Evolutionary conservation across 2,113 vertebrate genomes (phyloP), one percentile per base, ranked within the genome.

Genomic region (Dipodomys ordii): DNA sequence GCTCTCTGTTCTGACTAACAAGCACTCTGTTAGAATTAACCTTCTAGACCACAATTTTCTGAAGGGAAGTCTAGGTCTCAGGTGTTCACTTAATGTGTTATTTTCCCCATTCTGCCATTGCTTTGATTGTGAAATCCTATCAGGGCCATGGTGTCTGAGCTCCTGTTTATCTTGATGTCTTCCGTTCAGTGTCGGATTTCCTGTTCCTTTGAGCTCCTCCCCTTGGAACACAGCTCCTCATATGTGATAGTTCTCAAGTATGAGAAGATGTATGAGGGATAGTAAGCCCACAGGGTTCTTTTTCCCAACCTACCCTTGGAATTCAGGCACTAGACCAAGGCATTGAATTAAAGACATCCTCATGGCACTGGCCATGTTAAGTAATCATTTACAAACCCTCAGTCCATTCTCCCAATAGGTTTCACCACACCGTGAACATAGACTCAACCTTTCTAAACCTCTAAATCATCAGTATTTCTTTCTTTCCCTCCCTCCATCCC

Each of bases 161-260:
- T 97, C 95, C 98, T 97, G 97, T 99, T 95, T 97, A 91, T 97
- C 94, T 98, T 98, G 98, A 98, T 39, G 15, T 35, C 25, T 57
- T 69, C 80, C 76, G 16, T 64, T 28, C 39, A 13, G 68, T 7
- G 53, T 16, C 65, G 28, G 20, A 23, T 60, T 39, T 74, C 3
- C 49, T 96, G 92, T 96, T 96, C 97, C 97, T 98, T 96, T 94
- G 97, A 97, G 96, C 94, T 94, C 97, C 97, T 95, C 93, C 97
- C 53, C 96, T 92, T 96, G 49, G 96, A 99, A 98, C 98, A 98
- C 98, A 98, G 97, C 97, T 98, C 98, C 98, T 99, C 98, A 98
- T 97, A 97, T 98, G 97, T 98, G 98, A 98, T 99, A 35, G 98
- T 98, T 98, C 96, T 97, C 97, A 97, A 96, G 94, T 94, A 97